phyloP scores from a whole-genome alignment of 2,888 invertebrate genomes.

The Fragum sueziense region DNA sequence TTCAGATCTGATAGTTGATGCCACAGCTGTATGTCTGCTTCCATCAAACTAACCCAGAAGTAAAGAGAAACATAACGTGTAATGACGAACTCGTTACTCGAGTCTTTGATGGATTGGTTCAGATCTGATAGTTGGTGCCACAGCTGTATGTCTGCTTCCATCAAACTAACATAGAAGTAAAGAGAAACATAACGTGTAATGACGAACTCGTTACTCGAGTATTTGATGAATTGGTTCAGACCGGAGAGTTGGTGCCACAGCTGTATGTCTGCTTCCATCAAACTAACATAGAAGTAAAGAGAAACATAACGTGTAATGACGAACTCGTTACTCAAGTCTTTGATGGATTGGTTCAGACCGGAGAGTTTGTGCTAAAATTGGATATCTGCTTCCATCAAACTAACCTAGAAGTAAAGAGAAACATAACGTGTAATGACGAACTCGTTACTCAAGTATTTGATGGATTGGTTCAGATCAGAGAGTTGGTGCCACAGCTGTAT shows the following conservation, averaged over 20 bases:
- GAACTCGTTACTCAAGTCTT: too few species aligned
- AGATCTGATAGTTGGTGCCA: constrained; percentile 8
- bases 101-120: neutral
- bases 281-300: neutral
- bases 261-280: constrained; percentile 1
- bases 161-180: neutral
- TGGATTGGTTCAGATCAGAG: neutral
- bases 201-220: neutral
- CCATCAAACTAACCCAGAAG: neutral
- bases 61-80: neutral
- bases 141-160: constrained; percentile 1
- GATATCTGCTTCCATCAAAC: too few species aligned
- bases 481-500: constrained; percentile 9
- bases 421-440: neutral
- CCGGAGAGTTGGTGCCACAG: constrained; percentile 4
- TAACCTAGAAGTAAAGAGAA: too few species aligned
- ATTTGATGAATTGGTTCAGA: neutral
- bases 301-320: too few species aligned
- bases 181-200: neutral
- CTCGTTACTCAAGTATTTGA: neutral
- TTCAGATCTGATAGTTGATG: constrained; percentile 1
- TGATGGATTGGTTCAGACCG: too few species aligned
- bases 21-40: constrained; percentile 3
- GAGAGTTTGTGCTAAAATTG: too few species aligned
- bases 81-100: neutral